These are phyloP conservation scores for Pelvicachromis taeniatus DNA, from an alignment of 2,113 vertebrate genomes.

Conservation along the genomic window DNA sequence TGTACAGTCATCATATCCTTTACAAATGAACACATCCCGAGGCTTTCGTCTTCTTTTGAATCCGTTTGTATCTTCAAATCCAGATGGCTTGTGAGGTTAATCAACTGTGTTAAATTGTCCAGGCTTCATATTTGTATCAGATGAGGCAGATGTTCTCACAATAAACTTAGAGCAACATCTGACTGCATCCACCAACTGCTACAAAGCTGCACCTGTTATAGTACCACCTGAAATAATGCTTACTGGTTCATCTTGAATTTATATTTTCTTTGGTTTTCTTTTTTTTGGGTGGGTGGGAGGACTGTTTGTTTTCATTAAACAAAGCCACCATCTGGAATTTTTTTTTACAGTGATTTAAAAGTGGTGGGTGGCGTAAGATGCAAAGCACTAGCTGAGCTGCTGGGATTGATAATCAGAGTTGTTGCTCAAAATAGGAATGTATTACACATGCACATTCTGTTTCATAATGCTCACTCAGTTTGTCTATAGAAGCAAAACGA, in stretches of 20 bases:
- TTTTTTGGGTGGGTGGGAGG: not conserved
- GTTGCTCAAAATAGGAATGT: not conserved
- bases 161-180: constrained; percentile 26
- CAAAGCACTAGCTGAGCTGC: not conserved
- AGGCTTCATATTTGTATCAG: not conserved
- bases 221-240: not conserved
- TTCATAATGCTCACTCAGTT: not conserved
- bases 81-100: constrained; percentile 32
- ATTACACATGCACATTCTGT: not conserved
- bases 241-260: not conserved
- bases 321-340: constrained; percentile 11
- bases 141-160: constrained; percentile 35
- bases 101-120: not conserved
- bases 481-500: not conserved
- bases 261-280: not conserved
- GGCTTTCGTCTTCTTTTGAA: not conserved
- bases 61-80: constrained; percentile 7
- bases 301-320: not conserved
- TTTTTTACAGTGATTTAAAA: not conserved
- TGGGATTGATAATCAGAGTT: not conserved
- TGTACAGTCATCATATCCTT: not conserved
- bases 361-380: not conserved
- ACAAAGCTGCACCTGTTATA: constrained; percentile 44
- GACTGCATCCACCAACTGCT: constrained; percentile 24
- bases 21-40: not conserved